A percentile compares a stretch with the other conserved stretches of the same genome.
These are phyloP conservation scores for Chamaetylas fuelleborni DNA, from an alignment of 2,113 vertebrate genomes.

Conservation along the genomic window DNA sequence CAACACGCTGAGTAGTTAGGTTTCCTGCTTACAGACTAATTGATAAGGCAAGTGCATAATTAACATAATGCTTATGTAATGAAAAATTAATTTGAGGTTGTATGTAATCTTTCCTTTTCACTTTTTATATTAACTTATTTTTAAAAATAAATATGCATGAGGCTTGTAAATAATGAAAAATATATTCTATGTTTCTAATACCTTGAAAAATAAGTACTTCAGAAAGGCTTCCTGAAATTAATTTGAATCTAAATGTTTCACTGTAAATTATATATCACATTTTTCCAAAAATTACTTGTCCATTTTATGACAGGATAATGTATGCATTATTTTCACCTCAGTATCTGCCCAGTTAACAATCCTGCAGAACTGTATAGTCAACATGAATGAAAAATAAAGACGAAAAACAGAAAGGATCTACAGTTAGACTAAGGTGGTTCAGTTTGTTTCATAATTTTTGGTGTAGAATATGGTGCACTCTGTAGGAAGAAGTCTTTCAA, in stretches of 20 bases:
- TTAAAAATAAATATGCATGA: neutral
- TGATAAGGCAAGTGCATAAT: neutral
- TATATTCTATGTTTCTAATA: neutral
- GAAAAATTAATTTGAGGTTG: neutral
- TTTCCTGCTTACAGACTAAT: neutral
- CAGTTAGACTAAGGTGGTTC: neutral
- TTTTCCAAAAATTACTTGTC: neutral
- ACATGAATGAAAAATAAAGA: neutral
- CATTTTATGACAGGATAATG: neutral
- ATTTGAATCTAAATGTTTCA: neutral
- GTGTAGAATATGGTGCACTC: fast-evolving
- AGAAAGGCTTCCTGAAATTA: neutral
- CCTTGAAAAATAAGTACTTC: neutral
- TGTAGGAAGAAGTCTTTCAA: neutral
- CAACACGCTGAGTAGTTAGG: neutral
- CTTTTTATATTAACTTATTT: neutral
- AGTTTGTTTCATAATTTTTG: neutral
- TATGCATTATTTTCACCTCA: neutral
- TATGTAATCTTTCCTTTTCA: neutral
- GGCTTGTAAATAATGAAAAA: neutral
- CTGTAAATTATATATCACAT: neutral
- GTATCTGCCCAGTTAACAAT: neutral
- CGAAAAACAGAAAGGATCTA: neutral
- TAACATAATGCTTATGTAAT: neutral
- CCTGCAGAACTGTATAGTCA: neutral